These are phyloP conservation scores for Leptocoma aspasia DNA, from an alignment of 2,113 vertebrate species.

Conservation along the genomic window DNA sequence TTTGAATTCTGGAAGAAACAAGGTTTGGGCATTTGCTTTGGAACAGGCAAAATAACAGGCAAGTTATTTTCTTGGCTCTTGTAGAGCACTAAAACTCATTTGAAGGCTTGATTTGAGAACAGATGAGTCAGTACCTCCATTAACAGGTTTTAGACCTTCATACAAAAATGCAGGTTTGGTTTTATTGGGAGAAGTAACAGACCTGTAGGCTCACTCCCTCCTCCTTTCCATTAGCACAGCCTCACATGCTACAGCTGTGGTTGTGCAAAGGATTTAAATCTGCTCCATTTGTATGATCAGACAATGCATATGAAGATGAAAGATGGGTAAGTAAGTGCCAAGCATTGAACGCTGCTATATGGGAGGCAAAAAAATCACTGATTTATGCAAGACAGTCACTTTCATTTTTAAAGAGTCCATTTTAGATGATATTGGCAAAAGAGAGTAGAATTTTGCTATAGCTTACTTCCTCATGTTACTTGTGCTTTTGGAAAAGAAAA, in stretches of 20 bases:
- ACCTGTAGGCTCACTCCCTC: neutral
- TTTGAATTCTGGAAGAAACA: constrained; percentile 34
- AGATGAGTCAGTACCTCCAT: constrained; percentile 11
- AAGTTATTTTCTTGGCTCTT: constrained; percentile 4
- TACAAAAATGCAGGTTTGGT: neutral
- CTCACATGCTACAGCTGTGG: neutral
- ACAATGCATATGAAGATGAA: neutral
- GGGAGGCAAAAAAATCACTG: neutral
- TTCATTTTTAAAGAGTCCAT: neutral
- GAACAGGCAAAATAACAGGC: neutral
- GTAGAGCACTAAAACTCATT: neutral
- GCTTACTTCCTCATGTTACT: neutral
- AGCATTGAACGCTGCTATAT: neutral
- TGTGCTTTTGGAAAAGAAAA: neutral
- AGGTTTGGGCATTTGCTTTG: neutral
- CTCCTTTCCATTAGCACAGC: neutral
- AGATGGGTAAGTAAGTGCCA: neutral
- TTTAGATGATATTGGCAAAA: neutral
- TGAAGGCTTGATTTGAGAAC: constrained; percentile 6
- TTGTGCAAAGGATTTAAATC: neutral
- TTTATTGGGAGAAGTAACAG: neutral
- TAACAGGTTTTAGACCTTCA: constrained; percentile 27
- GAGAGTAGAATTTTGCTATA: neutral
- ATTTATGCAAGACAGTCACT: neutral
- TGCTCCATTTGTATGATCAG: neutral